A percentile compares a stretch with the other conserved stretches of the same genome.
Evolutionary conservation across 2,113 vertebrate species (phyloP).

Genomic region (Felis chaus): DNA sequence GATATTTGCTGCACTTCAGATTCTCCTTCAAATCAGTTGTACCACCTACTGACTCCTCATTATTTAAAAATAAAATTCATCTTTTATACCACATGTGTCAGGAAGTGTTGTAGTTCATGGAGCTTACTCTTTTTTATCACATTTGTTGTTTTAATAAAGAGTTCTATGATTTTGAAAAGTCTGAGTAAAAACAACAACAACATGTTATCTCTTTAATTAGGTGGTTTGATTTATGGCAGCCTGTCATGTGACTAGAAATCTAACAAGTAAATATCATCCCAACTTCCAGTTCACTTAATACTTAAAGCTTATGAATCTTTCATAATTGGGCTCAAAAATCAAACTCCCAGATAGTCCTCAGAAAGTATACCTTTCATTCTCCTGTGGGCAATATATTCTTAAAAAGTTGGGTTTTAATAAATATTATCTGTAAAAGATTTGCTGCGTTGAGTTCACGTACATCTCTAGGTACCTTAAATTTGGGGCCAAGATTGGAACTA

Average conservation of each 20-base stretch:
- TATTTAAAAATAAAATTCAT: constrained; percentile 41
- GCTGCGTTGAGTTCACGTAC: not conserved
- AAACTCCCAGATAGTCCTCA: not conserved
- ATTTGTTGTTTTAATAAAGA: not conserved
- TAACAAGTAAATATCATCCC: not conserved
- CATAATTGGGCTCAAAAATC: not conserved
- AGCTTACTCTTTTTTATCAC: not conserved
- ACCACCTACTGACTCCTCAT: not conserved
- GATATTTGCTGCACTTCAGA: not conserved
- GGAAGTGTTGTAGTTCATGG: not conserved
- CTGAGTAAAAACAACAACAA: not conserved
- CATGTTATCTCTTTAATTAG: not conserved
- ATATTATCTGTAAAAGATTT: not conserved
- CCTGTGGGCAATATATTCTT: not conserved
- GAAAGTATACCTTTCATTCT: not conserved
- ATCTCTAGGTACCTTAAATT: not conserved
- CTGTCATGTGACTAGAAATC: not conserved
- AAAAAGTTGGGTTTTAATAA: constrained; percentile 19
- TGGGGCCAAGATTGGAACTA: not conserved
- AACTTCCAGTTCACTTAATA: constrained; percentile 15
- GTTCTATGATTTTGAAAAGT: not conserved
- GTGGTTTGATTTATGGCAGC: not conserved
- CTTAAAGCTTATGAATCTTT: not conserved
- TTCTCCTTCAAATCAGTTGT: not conserved
- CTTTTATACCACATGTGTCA: not conserved